Conservation (phyloP, 2,113 vertebrate genomes). For the Hippoglossus stenolepis region DNA sequence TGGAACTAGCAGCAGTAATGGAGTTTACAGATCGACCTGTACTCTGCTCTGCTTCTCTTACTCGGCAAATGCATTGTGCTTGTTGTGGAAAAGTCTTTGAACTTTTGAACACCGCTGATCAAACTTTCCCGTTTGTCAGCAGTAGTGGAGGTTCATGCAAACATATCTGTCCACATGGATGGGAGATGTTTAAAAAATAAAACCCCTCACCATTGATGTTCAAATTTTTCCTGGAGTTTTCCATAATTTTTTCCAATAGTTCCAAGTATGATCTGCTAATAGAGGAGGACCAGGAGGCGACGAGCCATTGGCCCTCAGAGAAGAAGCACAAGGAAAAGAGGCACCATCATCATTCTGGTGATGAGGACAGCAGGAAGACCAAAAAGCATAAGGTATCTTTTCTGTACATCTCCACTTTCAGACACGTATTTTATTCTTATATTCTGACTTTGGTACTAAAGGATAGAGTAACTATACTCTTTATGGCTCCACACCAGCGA, state of each 20-base stretch:
- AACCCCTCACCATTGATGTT: too few relatives aligned
- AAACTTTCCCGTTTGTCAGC: too few relatives aligned
- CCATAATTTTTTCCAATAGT: constrained; percentile 84
- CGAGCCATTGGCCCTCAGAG: constrained; percentile 77
- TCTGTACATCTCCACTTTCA: not conserved
- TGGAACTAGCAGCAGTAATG: not conserved
- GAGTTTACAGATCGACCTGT: not conserved
- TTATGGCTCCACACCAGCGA: too few relatives aligned
- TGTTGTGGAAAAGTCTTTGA: not conserved
- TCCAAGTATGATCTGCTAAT: constrained; percentile 91
- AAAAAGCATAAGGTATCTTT: constrained; percentile 88
- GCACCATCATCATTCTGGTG: constrained; percentile 88
- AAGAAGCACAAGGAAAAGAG: constrained; percentile 92
- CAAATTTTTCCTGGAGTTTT: constrained; percentile 15
- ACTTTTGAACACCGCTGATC: too few relatives aligned
- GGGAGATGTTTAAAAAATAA: not conserved
- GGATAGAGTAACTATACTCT: too few relatives aligned
- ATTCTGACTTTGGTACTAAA: not conserved
- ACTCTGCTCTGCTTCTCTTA: not conserved
- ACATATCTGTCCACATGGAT: not conserved
- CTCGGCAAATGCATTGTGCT: not conserved
- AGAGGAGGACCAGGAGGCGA: constrained; percentile 83
- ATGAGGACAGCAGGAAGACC: constrained; percentile 84
- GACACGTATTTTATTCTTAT: not conserved
- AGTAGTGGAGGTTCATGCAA: not conserved